Evolutionary conservation across 2,888 invertebrate species (phyloP).

Genomic region (Pyrrhia umbra): DNA sequence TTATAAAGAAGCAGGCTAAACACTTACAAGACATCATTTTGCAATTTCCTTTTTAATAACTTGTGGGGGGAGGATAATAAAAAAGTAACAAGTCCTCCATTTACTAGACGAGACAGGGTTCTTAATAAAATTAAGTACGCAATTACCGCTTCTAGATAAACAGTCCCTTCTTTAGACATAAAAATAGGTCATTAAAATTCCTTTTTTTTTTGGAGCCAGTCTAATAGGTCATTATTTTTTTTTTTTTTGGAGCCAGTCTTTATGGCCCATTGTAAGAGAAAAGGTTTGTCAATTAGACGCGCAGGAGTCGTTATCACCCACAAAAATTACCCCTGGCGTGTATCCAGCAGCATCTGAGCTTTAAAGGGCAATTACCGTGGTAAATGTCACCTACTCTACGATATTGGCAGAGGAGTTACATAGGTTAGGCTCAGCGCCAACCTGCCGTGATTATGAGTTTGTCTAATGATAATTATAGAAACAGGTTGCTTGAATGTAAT

Average conservation of each 20-base stretch:
- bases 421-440: constrained; percentile 76
- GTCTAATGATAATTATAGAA: constrained; percentile 44
- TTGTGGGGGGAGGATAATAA: background rate
- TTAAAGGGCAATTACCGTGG: constrained; percentile 70
- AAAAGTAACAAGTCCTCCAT: background rate
- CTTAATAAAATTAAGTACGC: background rate
- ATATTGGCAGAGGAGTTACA: constrained; percentile 71
- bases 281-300: constrained; percentile 45
- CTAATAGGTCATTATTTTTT: constrained; percentile 1
- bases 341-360: constrained; percentile 69
- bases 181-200: background rate
- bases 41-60: constrained; percentile 15
- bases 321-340: constrained; percentile 67
- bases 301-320: constrained; percentile 48
- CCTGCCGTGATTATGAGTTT: constrained; percentile 59
- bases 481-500: background rate
- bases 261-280: constrained; percentile 38
- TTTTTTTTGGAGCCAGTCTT: constrained; percentile 3
- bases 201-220: background rate
- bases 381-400: constrained; percentile 68
- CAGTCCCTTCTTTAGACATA: background rate
- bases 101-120: background rate
- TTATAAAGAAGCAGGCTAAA: constrained; percentile 11
- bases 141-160: background rate
- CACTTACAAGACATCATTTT: constrained; percentile 4